Evolutionary conservation across 2,888 invertebrate species (phyloP).

Genomic region (Macrophya annulata): DNA sequence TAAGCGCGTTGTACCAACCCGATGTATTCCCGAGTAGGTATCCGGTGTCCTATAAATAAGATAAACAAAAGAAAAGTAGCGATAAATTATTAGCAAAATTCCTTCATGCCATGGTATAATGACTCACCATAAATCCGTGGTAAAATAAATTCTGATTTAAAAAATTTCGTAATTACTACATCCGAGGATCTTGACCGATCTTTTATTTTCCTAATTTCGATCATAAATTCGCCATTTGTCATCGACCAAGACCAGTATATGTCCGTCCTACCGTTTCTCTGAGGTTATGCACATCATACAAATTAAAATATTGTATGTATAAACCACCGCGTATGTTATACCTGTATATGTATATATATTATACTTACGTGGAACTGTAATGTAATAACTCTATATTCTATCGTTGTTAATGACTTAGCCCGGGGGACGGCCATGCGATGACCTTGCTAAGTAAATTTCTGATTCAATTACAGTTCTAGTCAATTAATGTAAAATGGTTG

Average conservation of each 20-base stretch:
- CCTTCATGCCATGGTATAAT: constrained; percentile 75
- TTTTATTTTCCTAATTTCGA: constrained; percentile 66
- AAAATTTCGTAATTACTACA: constrained; percentile 67
- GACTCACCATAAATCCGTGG: constrained; percentile 72
- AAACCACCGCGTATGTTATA: constrained; percentile 60
- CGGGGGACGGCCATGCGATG: constrained; percentile 27
- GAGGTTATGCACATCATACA: constrained; percentile 56
- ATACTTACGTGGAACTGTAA: constrained; percentile 26
- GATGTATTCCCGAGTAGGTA: constrained; percentile 20
- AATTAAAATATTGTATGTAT: constrained; percentile 63
- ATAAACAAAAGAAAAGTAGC: constrained; percentile 71
- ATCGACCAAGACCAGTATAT: constrained; percentile 54
- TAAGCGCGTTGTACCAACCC: not conserved
- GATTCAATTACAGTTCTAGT: not conserved
- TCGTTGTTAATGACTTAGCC: constrained; percentile 32
- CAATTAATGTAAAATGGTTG: not conserved
- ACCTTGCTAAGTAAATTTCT: constrained; percentile 48
- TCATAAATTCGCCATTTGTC: constrained; percentile 61
- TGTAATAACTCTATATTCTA: constrained; percentile 48
- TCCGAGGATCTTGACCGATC: constrained; percentile 56
- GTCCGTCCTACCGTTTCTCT: constrained; percentile 51
- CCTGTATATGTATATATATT: not conserved
- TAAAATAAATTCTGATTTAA: constrained; percentile 68
- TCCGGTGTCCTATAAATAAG: constrained; percentile 44
- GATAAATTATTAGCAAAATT: constrained; percentile 77